These are phyloP conservation scores for Coronaproctus castanopsis DNA, from an alignment of 2,888 invertebrate genomes.

Conservation along the genomic window DNA sequence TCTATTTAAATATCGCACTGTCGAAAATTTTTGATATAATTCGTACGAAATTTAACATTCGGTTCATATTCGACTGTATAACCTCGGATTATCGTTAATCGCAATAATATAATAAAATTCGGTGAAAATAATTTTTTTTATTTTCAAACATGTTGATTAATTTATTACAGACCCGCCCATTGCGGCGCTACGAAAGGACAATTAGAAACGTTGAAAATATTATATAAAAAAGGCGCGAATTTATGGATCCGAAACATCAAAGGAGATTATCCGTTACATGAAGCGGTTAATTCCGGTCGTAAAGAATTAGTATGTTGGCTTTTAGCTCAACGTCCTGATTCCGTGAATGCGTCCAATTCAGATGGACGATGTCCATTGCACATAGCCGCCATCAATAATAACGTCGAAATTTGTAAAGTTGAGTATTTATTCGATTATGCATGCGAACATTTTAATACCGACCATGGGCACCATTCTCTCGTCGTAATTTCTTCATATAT, in stretches of 20 bases:
- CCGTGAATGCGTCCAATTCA: slow-evolving; percentile 70
- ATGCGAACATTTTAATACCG: no score
- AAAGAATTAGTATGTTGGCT: slow-evolving; percentile 77
- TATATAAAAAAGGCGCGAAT: slow-evolving; percentile 59
- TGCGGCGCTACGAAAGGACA: slow-evolving; percentile 94
- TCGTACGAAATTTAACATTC: no score
- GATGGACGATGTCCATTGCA: slow-evolving; percentile 85
- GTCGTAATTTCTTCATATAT: no score
- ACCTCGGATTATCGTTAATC: no score
- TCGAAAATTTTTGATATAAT: no score
- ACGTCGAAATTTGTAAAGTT: slow-evolving; percentile 77
- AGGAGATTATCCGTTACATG: slow-evolving; percentile 88
- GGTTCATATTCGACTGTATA: no score
- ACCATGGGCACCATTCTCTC: no score
- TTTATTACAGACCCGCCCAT: slow-evolving; percentile 48
- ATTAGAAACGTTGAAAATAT: slow-evolving; percentile 59
- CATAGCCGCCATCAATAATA: slow-evolving; percentile 81
- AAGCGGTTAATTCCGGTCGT: slow-evolving; percentile 81
- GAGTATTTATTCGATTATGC: no score
- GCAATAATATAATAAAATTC: no score
- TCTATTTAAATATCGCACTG: no score
- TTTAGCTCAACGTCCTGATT: slow-evolving; percentile 57
- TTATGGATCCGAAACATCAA: slow-evolving; percentile 79
- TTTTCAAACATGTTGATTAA: not conserved
- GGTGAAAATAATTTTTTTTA: no score